A percentile compares a stretch with the other conserved stretches of the same genome.
These are phyloP conservation scores for Isaurus tuberculatus DNA, from an alignment of 92 coral and sea anemone species.

Conservation along the genomic window DNA sequence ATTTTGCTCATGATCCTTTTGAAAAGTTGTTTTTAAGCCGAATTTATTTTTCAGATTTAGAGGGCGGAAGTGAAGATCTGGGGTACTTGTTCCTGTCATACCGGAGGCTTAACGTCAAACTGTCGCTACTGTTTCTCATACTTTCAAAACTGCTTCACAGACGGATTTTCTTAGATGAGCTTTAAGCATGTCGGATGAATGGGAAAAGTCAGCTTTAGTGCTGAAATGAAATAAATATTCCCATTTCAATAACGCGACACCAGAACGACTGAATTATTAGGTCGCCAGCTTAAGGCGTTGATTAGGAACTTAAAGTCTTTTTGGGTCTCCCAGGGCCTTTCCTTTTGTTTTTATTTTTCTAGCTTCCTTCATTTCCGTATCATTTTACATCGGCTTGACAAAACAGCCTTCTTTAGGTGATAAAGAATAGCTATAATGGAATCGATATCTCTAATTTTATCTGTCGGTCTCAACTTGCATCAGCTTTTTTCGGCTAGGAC, in stretches of 20 bases:
- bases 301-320: too few relatives aligned
- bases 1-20: background rate
- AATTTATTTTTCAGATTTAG: background rate
- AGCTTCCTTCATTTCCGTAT: too few relatives aligned
- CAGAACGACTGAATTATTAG: background rate
- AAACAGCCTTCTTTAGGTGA: too few relatives aligned
- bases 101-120: background rate
- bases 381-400: too few relatives aligned
- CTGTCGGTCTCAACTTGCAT: too few relatives aligned
- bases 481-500: too few relatives aligned
- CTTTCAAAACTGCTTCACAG: background rate
- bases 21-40: background rate
- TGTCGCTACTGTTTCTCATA: background rate
- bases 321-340: too few relatives aligned
- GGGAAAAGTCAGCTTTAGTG: background rate
- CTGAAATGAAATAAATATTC: background rate
- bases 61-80: constrained; percentile 4
- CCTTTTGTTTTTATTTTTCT: too few relatives aligned
- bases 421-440: too few relatives aligned
- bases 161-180: background rate
- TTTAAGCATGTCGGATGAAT: background rate
- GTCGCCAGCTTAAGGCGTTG: too few relatives aligned
- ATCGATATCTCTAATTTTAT: too few relatives aligned
- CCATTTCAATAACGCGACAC: background rate
- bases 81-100: background rate